Evolutionary conservation across 2,113 vertebrate genomes (phyloP).

Genomic region (Zosterops hypoxanthus): DNA sequence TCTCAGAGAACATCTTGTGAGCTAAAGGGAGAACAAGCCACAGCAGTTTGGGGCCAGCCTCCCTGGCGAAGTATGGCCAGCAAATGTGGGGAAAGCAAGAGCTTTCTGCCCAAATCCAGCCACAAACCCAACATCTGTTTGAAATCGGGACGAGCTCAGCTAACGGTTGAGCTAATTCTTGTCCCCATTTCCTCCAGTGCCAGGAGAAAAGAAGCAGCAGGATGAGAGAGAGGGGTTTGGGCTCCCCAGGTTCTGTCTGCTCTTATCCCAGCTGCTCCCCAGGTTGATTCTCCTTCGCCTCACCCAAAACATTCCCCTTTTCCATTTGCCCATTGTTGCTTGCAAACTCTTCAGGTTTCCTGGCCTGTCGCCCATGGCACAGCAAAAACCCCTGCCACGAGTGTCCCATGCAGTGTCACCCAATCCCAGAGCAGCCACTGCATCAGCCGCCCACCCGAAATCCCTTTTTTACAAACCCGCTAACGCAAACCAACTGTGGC

Average conservation of each 20-base stretch:
- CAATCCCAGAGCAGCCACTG: background rate
- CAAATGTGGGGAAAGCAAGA: slow-evolving; percentile 21
- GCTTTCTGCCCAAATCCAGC: slow-evolving; percentile 30
- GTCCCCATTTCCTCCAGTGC: background rate
- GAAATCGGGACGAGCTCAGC: background rate
- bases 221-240: background rate
- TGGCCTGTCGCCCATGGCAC: background rate
- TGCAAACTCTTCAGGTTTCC: background rate
- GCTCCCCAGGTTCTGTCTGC: background rate
- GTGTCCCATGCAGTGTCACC: background rate
- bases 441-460: background rate
- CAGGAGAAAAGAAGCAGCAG: background rate
- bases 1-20: background rate
- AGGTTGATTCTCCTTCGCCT: background rate
- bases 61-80: background rate
- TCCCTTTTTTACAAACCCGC: background rate
- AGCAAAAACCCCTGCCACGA: background rate
- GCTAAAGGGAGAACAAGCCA: background rate
- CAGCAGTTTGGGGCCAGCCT: background rate
- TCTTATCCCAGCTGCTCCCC: background rate
- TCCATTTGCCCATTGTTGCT: background rate
- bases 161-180: background rate
- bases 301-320: background rate
- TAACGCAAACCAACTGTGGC: slow-evolving; percentile 11
- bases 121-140: background rate